A percentile compares a stretch with the other conserved stretches of the same genome.
These are phyloP conservation scores for Rallus limicola DNA, from an alignment of 2,113 vertebrate genomes.

Conservation along the genomic window DNA sequence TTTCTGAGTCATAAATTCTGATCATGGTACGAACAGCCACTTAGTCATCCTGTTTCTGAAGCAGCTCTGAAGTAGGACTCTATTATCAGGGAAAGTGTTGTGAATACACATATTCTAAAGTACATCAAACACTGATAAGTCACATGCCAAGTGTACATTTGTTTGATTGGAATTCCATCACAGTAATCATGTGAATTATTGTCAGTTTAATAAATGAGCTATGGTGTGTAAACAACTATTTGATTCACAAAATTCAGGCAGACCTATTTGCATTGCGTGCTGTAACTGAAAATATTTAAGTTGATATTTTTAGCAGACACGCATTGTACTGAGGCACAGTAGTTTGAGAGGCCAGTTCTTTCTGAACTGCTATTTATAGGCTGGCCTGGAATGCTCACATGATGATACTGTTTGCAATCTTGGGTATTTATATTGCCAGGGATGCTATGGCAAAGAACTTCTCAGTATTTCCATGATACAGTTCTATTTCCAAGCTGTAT, in stretches of 20 bases:
- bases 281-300: not conserved
- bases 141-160: not conserved
- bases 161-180: not conserved
- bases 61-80: not conserved
- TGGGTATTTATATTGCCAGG: constrained; percentile 41
- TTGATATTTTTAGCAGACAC: not conserved
- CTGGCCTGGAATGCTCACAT: constrained; percentile 37
- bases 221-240: not conserved
- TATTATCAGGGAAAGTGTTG: not conserved
- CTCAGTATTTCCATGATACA: constrained; percentile 41
- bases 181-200: not conserved
- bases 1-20: not conserved
- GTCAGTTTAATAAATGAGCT: not conserved
- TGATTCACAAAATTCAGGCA: not conserved
- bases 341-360: constrained; percentile 26
- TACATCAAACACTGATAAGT: not conserved
- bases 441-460: constrained; percentile 23
- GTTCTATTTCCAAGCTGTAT: not conserved
- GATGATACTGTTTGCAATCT: constrained; percentile 45
- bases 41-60: not conserved
- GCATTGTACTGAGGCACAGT: not conserved
- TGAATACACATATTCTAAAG: accelerated
- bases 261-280: not conserved
- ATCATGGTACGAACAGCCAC: not conserved
- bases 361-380: constrained; percentile 49